Evolutionary conservation across 2,113 vertebrate species (phyloP), one percentile per base, ranked within the genome.

Genomic region (Limanda limanda): DNA sequence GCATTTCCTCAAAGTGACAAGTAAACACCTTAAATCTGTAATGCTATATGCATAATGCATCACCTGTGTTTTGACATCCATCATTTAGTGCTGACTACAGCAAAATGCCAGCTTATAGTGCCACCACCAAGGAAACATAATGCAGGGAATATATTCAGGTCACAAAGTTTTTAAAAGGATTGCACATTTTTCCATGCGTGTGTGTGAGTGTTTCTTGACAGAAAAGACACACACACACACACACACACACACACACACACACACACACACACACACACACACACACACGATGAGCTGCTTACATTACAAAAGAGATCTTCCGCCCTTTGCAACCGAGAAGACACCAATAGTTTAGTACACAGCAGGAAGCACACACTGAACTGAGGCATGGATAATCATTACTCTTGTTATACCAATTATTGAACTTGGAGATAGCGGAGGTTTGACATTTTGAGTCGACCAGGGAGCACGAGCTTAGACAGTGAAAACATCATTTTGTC

Each of bases 1-100:
- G 95, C 97, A 96, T 98, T 97, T 95, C 95, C 95, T 95, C 96
- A 95, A 96, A 95, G 96, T 97, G 97, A 98, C 97, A 98, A 97
- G 97, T 97, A 97, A 98, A 97, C 96, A 98, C 96, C 97, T 97
- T 97, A 96, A 97, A 97, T 97, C 95, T 95, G 96, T 97, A 97
- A 97, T 96, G 96, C 96, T 94, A 96, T 95, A 98, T 98, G 96
- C 96, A 98, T 99, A 97, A 99, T 98, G 96, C 97, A 99, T 97
- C 93, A 95, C 92, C 95, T 95, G 94, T 97, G 96, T 97, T 97
- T 97, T 98, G 97, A 97, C 96, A 98, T 97, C 96, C 96, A 97
- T 98, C 97, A 97, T 95, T 95, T 96, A 96, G 95, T 96, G 96
- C 96, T 97, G 97, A 98, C 96, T 97, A 91, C 86, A 90, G 94